Base-by-base conservation (phyloP, 2,113 vertebrate genomes). In the Bos javanicus region DNA sequence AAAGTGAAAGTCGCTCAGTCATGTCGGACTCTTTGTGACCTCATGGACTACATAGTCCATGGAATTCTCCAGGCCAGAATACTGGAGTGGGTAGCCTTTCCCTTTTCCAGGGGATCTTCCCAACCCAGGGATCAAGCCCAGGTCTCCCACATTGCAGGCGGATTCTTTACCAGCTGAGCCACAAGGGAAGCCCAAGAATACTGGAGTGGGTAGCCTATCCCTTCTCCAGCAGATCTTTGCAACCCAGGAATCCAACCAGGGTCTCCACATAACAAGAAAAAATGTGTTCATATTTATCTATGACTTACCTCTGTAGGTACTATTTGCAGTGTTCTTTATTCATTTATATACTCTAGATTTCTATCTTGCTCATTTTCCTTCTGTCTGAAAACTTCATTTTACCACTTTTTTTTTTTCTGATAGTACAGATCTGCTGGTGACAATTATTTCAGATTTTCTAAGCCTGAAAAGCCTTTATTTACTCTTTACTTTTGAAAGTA, bases 401-500 rank as follows among this genome's bases (percentile, higher is more conserved):
- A 94, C 48, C 54, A 21, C n/a, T 67, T 71, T n/a, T 90, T 64
- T 39, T 43, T 67, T 30, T 46, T 26, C 52, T 90, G 23, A 4
- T 43, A 85, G 30, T 54, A 25, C 17, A 96, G 4, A 2, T 88
- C 16, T 90, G 80, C 56, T 85, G 54, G 21, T n/a, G 28, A 76
- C 12, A 56, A 39, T 76, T 33, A 10, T 21, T 93, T 93, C 56
- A 60, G 30, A 64, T 93, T 90, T 90, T 78, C 48, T 48, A 30
- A 36, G 23, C 30, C 36, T 36, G 23, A 84, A 76, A 33, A 54
- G 46, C 23, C 28, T 62, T 54, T 93, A 87, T 80, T 91, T 88
- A 5, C 36, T 30, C 30, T 91, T 86, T 80, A 86, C 76, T 87
- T 95, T 81, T 81, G 11, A 64, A 33, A 81, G 30, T 48, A 81